These are phyloP conservation scores for Apoda limacodes DNA, from an alignment of 2,888 invertebrate genomes.

Conservation along the genomic window DNA sequence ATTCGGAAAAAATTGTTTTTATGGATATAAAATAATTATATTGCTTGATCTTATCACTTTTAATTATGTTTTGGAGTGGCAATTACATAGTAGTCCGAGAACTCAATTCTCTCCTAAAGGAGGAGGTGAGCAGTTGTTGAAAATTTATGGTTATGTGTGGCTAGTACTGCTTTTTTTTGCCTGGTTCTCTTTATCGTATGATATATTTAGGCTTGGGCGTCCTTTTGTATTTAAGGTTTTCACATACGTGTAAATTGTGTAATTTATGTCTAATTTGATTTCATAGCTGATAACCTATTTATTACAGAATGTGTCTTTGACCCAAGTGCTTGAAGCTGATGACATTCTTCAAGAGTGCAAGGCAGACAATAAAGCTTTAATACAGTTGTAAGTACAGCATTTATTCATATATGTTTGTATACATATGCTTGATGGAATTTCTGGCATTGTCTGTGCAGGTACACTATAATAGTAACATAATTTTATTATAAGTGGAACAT, in stretches of 20 bases:
- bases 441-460: too few relatives aligned
- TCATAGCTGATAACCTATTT: too few relatives aligned
- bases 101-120: constrained; percentile 81
- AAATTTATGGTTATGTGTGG: constrained; percentile 53
- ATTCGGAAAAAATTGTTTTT: constrained; percentile 48
- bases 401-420: too few relatives aligned
- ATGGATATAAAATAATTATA: constrained; percentile 55
- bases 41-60: constrained; percentile 51
- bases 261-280: too few relatives aligned
- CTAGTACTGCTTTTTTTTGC: constrained; percentile 24
- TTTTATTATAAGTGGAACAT: too few relatives aligned
- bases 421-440: too few relatives aligned
- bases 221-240: too few relatives aligned
- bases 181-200: constrained; percentile 16
- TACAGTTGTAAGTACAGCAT: constrained; percentile 95
- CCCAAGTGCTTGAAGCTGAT: constrained; percentile 93
- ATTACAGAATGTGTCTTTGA: constrained; percentile 88
- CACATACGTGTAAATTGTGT: too few relatives aligned
- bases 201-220: too few relatives aligned
- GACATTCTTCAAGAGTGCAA: constrained; percentile 97
- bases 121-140: constrained; percentile 74
- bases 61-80: constrained; percentile 86
- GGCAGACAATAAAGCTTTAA: constrained; percentile 88
- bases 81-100: constrained; percentile 79
- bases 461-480: too few relatives aligned